These are phyloP conservation scores for Neogale vison DNA, from an alignment of 2,113 vertebrate genomes.

Conservation along the genomic window DNA sequence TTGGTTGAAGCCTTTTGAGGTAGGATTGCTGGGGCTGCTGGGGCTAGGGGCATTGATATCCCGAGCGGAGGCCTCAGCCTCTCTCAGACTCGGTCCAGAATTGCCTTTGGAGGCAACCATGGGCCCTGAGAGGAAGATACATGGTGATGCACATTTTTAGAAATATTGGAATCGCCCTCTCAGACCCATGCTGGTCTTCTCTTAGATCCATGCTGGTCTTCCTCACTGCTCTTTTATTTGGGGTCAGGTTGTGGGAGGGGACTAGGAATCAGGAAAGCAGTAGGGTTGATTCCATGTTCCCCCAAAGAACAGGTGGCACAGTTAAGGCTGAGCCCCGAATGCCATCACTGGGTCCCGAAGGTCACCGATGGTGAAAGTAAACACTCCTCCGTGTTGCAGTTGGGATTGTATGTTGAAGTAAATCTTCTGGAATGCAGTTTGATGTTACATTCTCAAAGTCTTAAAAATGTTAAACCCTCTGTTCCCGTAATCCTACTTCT, in stretches of 20 bases:
- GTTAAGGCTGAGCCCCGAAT: not conserved
- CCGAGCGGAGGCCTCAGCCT: not conserved
- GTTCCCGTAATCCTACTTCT: not conserved
- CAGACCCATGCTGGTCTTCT: accelerated
- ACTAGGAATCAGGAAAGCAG: not conserved
- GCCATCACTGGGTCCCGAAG: accelerated
- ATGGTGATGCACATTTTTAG: not conserved
- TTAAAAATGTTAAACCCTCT: conserved; percentile 5
- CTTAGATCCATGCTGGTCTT: accelerated
- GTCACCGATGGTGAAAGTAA: not conserved
- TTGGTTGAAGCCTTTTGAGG: not conserved
- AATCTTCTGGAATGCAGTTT: not conserved
- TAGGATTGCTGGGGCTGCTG: not conserved
- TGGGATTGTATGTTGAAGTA: not conserved
- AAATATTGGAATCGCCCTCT: accelerated
- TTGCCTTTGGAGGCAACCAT: not conserved
- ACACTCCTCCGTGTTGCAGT: not conserved
- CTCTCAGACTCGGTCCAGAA: not conserved
- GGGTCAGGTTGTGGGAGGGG: not conserved
- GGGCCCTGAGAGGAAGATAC: not conserved
- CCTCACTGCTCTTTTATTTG: not conserved
- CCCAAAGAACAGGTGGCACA: not conserved
- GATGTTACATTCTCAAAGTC: not conserved
- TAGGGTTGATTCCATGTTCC: not conserved
- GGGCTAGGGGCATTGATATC: too few species aligned